Evolutionary conservation across 2,888 invertebrate species (phyloP).

Genomic region (Acholoe squamosa): DNA sequence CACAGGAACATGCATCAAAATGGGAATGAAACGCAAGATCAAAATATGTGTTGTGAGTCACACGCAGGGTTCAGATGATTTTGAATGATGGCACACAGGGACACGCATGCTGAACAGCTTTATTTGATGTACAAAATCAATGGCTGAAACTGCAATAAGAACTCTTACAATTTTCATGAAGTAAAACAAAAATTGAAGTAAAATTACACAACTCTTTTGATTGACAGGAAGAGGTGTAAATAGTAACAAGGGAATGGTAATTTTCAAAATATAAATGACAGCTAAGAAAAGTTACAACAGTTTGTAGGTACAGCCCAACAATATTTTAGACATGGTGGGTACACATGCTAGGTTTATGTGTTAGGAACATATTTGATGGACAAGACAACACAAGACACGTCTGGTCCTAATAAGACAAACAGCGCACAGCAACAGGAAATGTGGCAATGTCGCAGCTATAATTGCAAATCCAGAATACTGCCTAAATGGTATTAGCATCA

Average conservation of each 20-base stretch:
- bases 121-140: too few species aligned
- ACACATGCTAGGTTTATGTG: background rate
- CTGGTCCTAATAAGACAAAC: background rate
- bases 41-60: background rate
- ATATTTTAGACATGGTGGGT: background rate
- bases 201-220: background rate
- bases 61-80: background rate
- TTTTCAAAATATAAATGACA: too few species aligned
- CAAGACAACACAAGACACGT: slow-evolving; percentile 5
- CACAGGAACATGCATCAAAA: slow-evolving; percentile 32
- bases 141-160: too few species aligned
- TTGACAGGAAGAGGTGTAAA: background rate
- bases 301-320: too few species aligned
- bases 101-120: background rate
- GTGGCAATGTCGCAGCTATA: background rate
- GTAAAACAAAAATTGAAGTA: background rate
- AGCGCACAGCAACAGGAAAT: slow-evolving; percentile 6
- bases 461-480: background rate
- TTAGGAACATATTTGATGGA: background rate
- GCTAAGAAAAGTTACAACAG: too few species aligned
- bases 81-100: background rate
- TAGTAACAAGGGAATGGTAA: background rate
- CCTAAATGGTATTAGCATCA: background rate
- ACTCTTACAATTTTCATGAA: background rate
- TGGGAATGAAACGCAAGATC: background rate